These are phyloP conservation scores for Microctonus hyperodae DNA, from an alignment of 2,888 invertebrate species.

Conservation along the genomic window DNA sequence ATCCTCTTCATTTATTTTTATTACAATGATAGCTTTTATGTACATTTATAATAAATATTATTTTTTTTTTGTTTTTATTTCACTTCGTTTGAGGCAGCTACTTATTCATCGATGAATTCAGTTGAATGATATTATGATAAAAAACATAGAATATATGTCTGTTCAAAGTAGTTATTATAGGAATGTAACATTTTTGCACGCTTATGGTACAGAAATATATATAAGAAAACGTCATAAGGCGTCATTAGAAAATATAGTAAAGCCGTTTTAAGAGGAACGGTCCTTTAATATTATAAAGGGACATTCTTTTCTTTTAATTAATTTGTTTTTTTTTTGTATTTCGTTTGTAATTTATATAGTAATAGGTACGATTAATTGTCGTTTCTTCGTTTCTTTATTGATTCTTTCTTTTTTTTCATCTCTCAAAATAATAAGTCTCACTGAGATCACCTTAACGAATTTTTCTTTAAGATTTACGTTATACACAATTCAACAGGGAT, in stretches of 20 bases:
- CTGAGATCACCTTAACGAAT: constrained; percentile 30
- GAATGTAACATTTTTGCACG: constrained; percentile 36
- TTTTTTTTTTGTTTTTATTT: constrained; percentile 55
- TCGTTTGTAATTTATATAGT: constrained; percentile 9
- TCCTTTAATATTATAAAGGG: constrained; percentile 25
- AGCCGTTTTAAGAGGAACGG: constrained; percentile 28
- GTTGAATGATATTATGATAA: constrained; percentile 39
- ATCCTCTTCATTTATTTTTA: constrained; percentile 53
- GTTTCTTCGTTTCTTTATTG: background rate
- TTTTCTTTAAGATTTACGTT: constrained; percentile 34
- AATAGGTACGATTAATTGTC: constrained; percentile 32
- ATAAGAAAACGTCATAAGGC: constrained; percentile 33
- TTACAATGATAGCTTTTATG: constrained; percentile 59
- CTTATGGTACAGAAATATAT: constrained; percentile 39
- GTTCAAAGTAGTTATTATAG: constrained; percentile 39
- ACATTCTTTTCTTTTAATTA: constrained; percentile 15
- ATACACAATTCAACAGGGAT: constrained; percentile 50
- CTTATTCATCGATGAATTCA: constrained; percentile 47
- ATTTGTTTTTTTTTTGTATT: constrained; percentile 15
- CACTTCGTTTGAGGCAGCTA: constrained; percentile 54
- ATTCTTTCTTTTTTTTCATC: constrained; percentile 16
- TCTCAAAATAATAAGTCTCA: constrained; percentile 27
- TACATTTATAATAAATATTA: constrained; percentile 62
- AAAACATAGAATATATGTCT: constrained; percentile 38
- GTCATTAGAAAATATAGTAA: constrained; percentile 40